Evolutionary conservation across 1,140 invertebrate genomes (phyloP).

Genomic region (Lerema accius): DNA sequence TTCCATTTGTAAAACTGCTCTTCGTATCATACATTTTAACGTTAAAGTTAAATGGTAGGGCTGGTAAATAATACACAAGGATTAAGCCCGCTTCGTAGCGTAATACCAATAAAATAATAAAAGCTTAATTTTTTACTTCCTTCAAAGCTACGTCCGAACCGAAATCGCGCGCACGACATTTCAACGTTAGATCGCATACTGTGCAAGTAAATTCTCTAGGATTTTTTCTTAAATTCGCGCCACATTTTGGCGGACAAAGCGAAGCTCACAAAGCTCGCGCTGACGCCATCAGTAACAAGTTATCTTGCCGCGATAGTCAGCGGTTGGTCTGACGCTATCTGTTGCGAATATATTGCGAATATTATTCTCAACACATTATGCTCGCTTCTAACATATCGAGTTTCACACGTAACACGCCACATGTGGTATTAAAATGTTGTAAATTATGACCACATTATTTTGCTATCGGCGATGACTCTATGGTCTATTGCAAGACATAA

Average conservation of each 20-base stretch:
- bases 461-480: too few relatives aligned
- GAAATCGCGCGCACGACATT: too few relatives aligned
- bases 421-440: too few relatives aligned
- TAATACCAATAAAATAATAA: too few relatives aligned
- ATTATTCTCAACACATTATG: conserved; percentile 47
- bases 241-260: neutral
- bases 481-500: too few relatives aligned
- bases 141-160: too few relatives aligned
- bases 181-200: neutral
- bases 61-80: too few relatives aligned
- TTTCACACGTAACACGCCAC: conserved; percentile 30
- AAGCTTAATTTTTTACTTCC: neutral
- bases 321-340: conserved; percentile 50
- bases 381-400: conserved; percentile 42
- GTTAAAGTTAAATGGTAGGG: too few relatives aligned
- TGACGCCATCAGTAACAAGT: conserved; percentile 37
- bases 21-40: too few relatives aligned
- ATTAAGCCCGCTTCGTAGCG: too few relatives aligned
- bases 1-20: too few relatives aligned
- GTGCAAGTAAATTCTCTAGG: neutral
- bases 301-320: conserved; percentile 57
- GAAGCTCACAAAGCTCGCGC: conserved; percentile 10
- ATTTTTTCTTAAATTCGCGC: neutral
- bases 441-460: too few relatives aligned
- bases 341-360: conserved; percentile 54